Evolutionary conservation across 1,140 invertebrate species (phyloP), one percentile per base, ranked within the genome.

Genomic region (Tachypleus tridentatus): DNA sequence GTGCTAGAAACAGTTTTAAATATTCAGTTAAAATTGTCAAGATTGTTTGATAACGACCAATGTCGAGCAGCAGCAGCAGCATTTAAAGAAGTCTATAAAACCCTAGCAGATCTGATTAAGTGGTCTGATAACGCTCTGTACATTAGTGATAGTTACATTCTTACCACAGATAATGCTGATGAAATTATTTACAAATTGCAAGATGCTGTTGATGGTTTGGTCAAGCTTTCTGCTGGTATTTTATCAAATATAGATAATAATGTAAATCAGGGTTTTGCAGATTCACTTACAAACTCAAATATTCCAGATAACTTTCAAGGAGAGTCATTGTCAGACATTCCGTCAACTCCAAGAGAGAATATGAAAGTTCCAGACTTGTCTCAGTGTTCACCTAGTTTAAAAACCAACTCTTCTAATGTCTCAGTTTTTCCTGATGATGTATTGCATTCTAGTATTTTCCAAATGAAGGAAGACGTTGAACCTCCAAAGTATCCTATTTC

Each of bases 1-100:
- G 87, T 95, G 64, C 82, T 97, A 65, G 93, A 97, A 75, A 91
- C 86, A n/a, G 88, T 95, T 67, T 87, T 90, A 72, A 87, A 87
- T 69, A 90, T 96, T 76, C 89, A 91, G 77, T 85, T 86, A 29
- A 29, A 29, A 29, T 29, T 29, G 29, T 29, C 29, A 29, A 29
- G 29, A 29, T 29, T 29, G 29, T 29, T 29, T 29, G 77, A 85
- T 58, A 85, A 84, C 70, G 85, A 87, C 69, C 85, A 88, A 72
- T 86, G 85, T 74, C 82, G 84, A 51, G 78, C 79, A 4, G 74
- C 88, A 70, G 77, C 82, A 65, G 89, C 88, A 49, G 88, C 89
- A 10, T 89, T 88, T 47, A 89, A 87, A 75, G 85, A 89, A 75
- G 85, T 95, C 49, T 93, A 93, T 73, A 86, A 89, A 71, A 87